These are phyloP conservation scores for Galaxias olidus DNA, from an alignment of 2,797 vertebrate genomes.

Conservation along the genomic window DNA sequence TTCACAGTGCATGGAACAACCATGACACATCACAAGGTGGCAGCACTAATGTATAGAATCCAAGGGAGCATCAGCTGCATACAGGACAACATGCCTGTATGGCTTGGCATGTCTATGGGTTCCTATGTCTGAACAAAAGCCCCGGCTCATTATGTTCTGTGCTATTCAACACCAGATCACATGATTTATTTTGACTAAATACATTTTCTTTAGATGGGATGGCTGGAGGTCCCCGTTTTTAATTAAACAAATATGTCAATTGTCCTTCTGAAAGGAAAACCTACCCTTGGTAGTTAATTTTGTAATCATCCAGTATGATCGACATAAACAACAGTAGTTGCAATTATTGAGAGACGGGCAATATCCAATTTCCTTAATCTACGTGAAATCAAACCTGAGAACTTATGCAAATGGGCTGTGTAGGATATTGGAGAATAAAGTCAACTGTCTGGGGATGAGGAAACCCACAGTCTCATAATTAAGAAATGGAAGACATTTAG, in stretches of 20 bases:
- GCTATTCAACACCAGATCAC: no score
- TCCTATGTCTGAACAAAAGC: no score
- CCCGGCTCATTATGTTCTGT: no score
- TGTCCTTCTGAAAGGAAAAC: no score
- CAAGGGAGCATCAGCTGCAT: constrained; percentile 28
- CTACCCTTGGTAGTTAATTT: no score
- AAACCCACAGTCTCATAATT: constrained; percentile 78
- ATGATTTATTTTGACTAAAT: no score
- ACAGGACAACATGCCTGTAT: not conserved
- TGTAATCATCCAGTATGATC: no score
- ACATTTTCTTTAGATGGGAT: no score
- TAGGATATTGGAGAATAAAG: constrained; percentile 51
- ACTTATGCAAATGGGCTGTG: constrained; percentile 8
- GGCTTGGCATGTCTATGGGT: no score
- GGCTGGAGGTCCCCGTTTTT: no score
- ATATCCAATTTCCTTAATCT: not conserved
- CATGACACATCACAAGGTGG: constrained; percentile 74
- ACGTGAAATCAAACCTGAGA: constrained; percentile 7
- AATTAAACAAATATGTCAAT: no score
- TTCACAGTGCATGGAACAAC: constrained; percentile 45
- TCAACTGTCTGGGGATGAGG: constrained; percentile 59
- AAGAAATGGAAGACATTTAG: constrained; percentile 85
- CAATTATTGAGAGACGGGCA: not conserved
- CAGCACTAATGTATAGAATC: constrained; percentile 74
- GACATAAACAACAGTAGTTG: not conserved